Percentiles rank a stretch among this genome's conserved stretches.
These are phyloP conservation scores for Monodelphis domestica DNA, from an alignment of 2,797 vertebrate species.

Conservation along the genomic window DNA sequence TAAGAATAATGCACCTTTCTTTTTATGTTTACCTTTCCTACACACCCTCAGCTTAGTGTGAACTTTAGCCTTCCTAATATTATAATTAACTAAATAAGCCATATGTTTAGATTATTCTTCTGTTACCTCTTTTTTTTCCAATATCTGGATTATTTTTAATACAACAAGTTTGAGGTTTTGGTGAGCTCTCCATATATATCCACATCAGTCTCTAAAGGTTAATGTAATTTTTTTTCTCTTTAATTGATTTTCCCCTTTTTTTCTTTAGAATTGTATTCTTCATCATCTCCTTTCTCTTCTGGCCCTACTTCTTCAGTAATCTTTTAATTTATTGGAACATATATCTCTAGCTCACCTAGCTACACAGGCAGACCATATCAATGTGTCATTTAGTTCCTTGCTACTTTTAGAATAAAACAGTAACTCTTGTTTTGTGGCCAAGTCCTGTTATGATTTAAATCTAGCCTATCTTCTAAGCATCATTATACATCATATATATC, in stretches of 20 bases:
- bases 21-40: background rate
- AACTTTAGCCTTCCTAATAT: background rate
- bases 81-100: background rate
- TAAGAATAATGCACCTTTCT: background rate
- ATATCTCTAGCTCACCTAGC: background rate
- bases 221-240: background rate
- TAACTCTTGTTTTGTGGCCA: background rate
- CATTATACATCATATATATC: background rate
- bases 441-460: background rate
- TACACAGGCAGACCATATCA: background rate
- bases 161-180: background rate
- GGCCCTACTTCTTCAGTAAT: background rate
- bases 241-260: background rate
- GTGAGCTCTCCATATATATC: background rate
- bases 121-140: background rate
- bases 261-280: background rate
- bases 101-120: background rate
- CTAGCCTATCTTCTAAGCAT: background rate
- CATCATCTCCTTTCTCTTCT: background rate
- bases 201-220: background rate
- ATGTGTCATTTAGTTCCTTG: background rate
- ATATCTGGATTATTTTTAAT: background rate
- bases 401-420: background rate
- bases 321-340: background rate
- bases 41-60: background rate